phyloP scores from a whole-genome alignment of 2,113 vertebrate species.

The Bubo bubo region DNA sequence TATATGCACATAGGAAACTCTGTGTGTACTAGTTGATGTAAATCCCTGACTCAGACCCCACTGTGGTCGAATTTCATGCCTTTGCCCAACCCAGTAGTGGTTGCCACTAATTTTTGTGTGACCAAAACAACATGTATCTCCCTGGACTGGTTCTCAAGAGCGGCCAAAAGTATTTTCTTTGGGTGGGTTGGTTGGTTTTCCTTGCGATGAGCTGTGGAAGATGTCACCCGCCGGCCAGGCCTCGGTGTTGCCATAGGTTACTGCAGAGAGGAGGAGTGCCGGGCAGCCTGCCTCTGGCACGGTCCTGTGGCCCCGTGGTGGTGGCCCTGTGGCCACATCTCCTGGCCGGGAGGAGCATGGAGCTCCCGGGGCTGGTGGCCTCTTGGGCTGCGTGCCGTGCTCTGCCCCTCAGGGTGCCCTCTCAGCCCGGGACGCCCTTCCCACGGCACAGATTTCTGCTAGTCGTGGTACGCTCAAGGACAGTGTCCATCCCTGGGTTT shows the following conservation, averaged over 20 bases:
- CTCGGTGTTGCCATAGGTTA: background rate
- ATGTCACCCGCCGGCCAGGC: no score
- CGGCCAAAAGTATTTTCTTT: background rate
- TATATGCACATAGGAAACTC: fast-evolving
- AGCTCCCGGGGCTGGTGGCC: background rate
- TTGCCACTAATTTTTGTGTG: background rate
- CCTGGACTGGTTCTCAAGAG: background rate
- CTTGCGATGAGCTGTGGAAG: background rate
- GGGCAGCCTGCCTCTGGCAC: background rate
- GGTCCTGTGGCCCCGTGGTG: background rate
- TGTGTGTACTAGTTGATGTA: fast-evolving
- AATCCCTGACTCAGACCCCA: fast-evolving
- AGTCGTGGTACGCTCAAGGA: no score
- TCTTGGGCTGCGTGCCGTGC: background rate
- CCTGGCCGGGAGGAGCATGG: fast-evolving
- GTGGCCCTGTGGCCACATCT: background rate
- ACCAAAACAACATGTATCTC: fast-evolving
- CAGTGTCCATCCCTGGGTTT: no score
- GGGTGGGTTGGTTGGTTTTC: no score
- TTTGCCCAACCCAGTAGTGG: fast-evolving
- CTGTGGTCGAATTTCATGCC: fast-evolving
- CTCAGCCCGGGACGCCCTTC: fast-evolving
- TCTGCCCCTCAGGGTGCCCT: no score
- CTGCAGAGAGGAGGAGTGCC: background rate
- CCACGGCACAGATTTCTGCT: background rate